Evolutionary conservation across 1,140 invertebrate species (phyloP), one percentile per base, ranked within the genome.

Genomic region (Drosophila lacertosa): DNA sequence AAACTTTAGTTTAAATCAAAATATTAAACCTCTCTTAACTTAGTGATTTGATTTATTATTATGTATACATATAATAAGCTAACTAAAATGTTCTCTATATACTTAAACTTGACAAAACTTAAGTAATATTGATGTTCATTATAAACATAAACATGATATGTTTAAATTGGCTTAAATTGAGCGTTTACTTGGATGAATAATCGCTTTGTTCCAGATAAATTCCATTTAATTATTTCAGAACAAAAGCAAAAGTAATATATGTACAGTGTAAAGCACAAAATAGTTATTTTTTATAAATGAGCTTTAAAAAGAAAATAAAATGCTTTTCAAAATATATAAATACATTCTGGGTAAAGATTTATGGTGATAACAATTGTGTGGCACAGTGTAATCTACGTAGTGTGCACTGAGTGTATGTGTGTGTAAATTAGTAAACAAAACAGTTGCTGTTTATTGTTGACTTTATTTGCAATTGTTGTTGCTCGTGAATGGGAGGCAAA

Each of bases 381-480:
- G 57, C 29, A 42, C 1, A 68, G 50, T 69, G 58, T 69, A 63
- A 69, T 29, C 37, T 10, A 24, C 11, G 37, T 66, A 67, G 45
- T 33, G 51, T 44, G 26, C 29, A 29, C 1, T 51, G 5, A 9
- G 24, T 33, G 22, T 60, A 58, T 47, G 50, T 18, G 20, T 58
- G 60, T 58, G 65, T 15, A 54, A 88, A 86, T 81, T 77, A 82
- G 73, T 86, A 88, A 86, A 86, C 77, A 84, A 84, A 84, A 76
- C 76, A 71, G 58, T 60, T 77, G 48, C 55, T 45, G 60, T 53
- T 64, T 57, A 64, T 70, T 71, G 77, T 81, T 82, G 74, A 74
- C 70, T 74, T 66, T 83, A 35, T 57, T 55, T 33, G 50, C 50
- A 26, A 54, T 64, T 74, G 53, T 50, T 45, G 55, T 75, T 50